These are phyloP conservation scores for Helleia helle DNA, from an alignment of 2,888 invertebrate genomes.

Conservation along the genomic window DNA sequence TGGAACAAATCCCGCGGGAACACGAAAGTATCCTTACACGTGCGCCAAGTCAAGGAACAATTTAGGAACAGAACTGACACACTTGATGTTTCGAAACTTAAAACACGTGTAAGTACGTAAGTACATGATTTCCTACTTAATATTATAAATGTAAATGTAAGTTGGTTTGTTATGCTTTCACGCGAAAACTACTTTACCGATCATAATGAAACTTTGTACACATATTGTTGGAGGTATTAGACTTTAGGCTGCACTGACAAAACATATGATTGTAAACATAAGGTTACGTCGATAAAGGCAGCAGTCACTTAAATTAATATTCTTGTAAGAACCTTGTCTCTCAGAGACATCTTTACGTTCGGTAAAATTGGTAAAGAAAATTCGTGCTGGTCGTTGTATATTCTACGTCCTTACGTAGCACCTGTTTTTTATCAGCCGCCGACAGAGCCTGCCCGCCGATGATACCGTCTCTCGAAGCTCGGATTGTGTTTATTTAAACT, in stretches of 20 bases:
- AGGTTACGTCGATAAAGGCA: no score
- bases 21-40: constrained; percentile 8
- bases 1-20: constrained; percentile 8
- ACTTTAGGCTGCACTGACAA: no score
- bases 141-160: no score
- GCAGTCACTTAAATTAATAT: no score
- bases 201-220: no score
- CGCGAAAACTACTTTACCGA: no score
- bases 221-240: no score
- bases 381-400: neutral
- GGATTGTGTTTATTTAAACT: constrained; percentile 39
- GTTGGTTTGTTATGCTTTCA: no score
- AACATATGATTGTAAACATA: no score
- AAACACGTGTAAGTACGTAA: no score
- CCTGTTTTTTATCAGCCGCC: constrained; percentile 31
- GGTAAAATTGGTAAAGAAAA: neutral
- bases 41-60: constrained; percentile 10
- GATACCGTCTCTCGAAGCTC: constrained; percentile 27
- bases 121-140: no score
- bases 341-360: neutral
- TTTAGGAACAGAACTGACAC: neutral
- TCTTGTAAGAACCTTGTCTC: neutral
- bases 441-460: constrained; percentile 32
- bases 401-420: neutral
- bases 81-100: no score